Conservation (phyloP, 2,888 invertebrate genomes). For the Parnassius smintheus region DNA sequence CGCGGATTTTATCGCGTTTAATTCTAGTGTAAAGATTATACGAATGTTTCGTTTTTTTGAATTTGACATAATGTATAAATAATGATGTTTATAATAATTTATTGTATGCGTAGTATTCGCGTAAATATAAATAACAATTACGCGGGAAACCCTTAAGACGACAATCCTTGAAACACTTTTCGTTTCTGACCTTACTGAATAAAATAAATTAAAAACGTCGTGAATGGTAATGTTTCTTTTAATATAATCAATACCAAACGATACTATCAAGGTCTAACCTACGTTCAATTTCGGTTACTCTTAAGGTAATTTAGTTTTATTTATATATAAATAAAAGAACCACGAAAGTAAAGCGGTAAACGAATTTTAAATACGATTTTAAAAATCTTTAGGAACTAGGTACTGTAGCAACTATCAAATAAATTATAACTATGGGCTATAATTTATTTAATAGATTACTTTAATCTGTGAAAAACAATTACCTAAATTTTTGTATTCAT, state of each 20-base stretch:
- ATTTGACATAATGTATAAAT: no score
- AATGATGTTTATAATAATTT: no score
- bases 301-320: constrained; percentile 18
- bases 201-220: constrained; percentile 18
- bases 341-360: background rate
- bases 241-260: constrained; percentile 1
- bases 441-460: no score
- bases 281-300: constrained; percentile 19
- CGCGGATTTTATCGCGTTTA: no score
- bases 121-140: background rate
- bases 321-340: constrained; percentile 9
- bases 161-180: constrained; percentile 17
- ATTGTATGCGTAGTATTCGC: no score
- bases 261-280: constrained; percentile 17
- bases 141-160: background rate
- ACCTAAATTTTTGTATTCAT: no score
- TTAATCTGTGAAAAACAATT: no score
- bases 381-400: no score
- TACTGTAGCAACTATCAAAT: no score
- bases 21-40: no score
- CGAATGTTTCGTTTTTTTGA: no score
- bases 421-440: no score
- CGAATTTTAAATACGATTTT: background rate
- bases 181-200: constrained; percentile 19
- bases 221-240: constrained; percentile 21